phyloP scores from a whole-genome alignment of 1,140 invertebrate species.

The Temnothorax curvispinosus region DNA sequence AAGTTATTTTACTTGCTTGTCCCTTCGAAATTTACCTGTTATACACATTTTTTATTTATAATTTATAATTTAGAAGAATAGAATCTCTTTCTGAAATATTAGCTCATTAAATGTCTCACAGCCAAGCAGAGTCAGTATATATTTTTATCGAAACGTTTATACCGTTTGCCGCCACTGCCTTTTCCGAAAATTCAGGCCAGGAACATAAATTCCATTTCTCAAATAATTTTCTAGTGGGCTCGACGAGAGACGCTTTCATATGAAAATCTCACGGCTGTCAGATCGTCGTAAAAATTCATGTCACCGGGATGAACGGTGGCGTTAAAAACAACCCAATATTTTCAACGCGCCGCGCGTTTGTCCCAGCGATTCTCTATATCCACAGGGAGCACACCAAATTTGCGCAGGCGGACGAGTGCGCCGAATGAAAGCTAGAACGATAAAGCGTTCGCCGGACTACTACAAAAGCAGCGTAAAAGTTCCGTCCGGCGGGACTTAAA shows the following conservation, averaged over 20 bases:
- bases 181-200: neutral
- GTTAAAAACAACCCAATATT: constrained; percentile 60
- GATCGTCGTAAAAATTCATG: constrained; percentile 61
- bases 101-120: neutral
- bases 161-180: neutral
- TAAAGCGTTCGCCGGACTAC: constrained; percentile 44
- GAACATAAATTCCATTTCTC: constrained; percentile 27
- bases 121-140: neutral
- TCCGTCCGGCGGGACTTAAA: constrained; percentile 46
- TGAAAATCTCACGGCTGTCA: constrained; percentile 58
- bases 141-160: neutral
- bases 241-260: constrained; percentile 35
- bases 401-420: constrained; percentile 15
- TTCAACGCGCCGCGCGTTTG: constrained; percentile 40
- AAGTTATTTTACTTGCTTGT: neutral
- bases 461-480: constrained; percentile 53
- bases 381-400: constrained; percentile 23
- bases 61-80: neutral
- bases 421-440: constrained; percentile 54
- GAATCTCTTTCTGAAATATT: neutral
- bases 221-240: constrained; percentile 46
- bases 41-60: neutral
- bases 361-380: constrained; percentile 45
- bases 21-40: neutral
- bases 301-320: constrained; percentile 37